Conservation (phyloP, 2,888 invertebrate species). For the Lycaena phlaeas region DNA sequence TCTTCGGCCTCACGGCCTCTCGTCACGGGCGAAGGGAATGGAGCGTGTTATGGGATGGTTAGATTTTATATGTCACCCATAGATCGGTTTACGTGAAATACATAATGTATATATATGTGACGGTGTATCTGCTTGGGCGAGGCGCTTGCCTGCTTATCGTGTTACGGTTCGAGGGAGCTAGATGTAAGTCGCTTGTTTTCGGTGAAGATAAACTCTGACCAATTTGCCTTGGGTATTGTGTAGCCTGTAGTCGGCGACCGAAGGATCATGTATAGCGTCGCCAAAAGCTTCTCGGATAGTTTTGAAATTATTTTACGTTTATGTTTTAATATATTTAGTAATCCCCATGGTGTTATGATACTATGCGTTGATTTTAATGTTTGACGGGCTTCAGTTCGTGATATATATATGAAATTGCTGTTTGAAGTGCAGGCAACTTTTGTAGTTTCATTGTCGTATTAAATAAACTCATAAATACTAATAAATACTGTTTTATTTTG, state of each 20-base stretch:
- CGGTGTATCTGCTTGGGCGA: conserved; percentile 39
- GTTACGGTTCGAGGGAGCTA: conserved; percentile 45
- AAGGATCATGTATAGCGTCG: conserved; percentile 65
- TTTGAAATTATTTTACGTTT: conserved; percentile 32
- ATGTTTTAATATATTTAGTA: conserved; percentile 46
- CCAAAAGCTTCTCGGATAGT: conserved; percentile 61
- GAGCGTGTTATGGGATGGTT: neutral
- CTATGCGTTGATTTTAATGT: conserved; percentile 54
- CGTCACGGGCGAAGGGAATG: neutral
- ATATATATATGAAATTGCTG: conserved; percentile 61
- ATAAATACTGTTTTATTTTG: conserved; percentile 35
- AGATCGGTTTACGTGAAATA: conserved; percentile 42
- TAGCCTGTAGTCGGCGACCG: conserved; percentile 66
- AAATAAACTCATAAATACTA: conserved; percentile 71
- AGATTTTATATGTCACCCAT: conserved; percentile 22
- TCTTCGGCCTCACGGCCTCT: neutral
- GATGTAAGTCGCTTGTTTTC: conserved; percentile 68
- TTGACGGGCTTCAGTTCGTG: conserved; percentile 71
- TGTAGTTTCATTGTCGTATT: conserved; percentile 75
- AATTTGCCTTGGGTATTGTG: conserved; percentile 73
- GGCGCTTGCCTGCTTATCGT: conserved; percentile 55
- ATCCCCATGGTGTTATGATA: conserved; percentile 38
- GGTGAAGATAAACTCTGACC: conserved; percentile 68
- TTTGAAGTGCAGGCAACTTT: conserved; percentile 71
- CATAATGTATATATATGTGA: conserved; percentile 58